phyloP scores from a whole-genome alignment of 2,113 vertebrate species.

The Pseudolaguvia tuberculata region DNA sequence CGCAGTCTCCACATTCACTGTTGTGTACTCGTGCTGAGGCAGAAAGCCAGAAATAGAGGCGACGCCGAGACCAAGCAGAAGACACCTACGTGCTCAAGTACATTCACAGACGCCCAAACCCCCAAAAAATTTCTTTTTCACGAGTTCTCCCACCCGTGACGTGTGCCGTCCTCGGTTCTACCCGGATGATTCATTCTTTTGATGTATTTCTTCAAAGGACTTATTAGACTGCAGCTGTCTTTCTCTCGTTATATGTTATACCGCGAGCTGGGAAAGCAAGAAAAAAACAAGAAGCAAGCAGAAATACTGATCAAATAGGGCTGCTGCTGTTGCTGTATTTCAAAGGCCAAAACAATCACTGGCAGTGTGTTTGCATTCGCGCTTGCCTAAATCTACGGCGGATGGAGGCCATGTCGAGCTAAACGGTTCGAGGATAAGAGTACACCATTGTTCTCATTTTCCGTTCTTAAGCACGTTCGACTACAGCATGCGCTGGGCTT shows the following conservation, averaged over 20 bases:
- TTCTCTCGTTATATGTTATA: conserved; percentile 54
- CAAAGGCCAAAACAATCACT: conserved; percentile 22
- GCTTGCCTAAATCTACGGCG: neutral
- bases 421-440: neutral
- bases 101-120: conserved; percentile 1
- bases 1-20: conserved; percentile 2
- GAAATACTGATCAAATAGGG: conserved; percentile 36
- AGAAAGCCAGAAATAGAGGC: conserved; percentile 22
- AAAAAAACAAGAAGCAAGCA: conserved; percentile 52
- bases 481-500: neutral
- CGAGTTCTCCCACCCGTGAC: conserved; percentile 38
- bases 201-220: conserved; percentile 70
- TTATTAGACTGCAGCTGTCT: conserved; percentile 62
- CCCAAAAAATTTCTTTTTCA: conserved; percentile 16
- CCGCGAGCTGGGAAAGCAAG: conserved; percentile 56
- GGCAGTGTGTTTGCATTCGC: neutral
- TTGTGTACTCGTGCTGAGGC: conserved; percentile 7
- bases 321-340: conserved; percentile 21
- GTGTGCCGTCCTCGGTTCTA: conserved; percentile 49
- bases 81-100: conserved; percentile 2
- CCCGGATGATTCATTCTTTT: conserved; percentile 60
- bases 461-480: neutral
- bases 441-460: neutral
- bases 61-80: conserved; percentile 12
- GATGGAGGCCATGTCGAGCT: neutral